Base-by-base conservation (phyloP, 2,888 invertebrate genomes). In the Geophilus truncorum region DNA sequence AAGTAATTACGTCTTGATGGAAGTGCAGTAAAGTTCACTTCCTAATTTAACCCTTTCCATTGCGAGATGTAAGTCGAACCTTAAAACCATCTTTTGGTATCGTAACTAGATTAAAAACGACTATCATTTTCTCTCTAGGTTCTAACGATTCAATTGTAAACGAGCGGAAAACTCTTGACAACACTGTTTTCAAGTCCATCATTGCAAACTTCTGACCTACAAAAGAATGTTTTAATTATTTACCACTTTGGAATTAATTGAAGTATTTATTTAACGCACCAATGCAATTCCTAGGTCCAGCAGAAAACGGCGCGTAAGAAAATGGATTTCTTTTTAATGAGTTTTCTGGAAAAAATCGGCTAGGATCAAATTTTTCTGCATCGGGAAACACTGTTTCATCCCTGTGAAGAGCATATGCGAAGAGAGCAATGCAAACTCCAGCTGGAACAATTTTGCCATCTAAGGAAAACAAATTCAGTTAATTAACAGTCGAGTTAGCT, bases 361-460 rank as follows among this genome's bases (percentile, higher is more conserved):
- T 94, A 1, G 95, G 95, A 88, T 95, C 90, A 86, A 93, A 95
- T 83, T 88, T 89, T 62, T 91, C 89, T 0, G 93, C 92, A 83
- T 93, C 88, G 0, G 90, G 92, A 82, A 92, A 92, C 83, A 90
- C 91, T 84, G 92, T 91, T 0, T 94, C 92, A 77, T 77, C 77
- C 34, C 77, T 77, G 18, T 77, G 77, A 7, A 77, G n/a, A n/a
- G n/a, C n/a, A n/a, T n/a, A n/a, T n/a, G n/a, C n/a, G n/a, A n/a
- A n/a, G n/a, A n/a, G n/a, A n/a, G 1, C 34, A 32, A 32, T 12
- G 0, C 0, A n/a, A 34, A 7, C 18, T 30, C 10, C 32, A 3
- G 34, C 18, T 18, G 77, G 77, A 34, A 77, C 34, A 12, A 9
- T 23, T 30, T 92, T 91, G 83, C 92, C 90, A 77, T 88, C 77